Conservation (phyloP, 2,113 vertebrate species). For the Aramus guarauna region DNA sequence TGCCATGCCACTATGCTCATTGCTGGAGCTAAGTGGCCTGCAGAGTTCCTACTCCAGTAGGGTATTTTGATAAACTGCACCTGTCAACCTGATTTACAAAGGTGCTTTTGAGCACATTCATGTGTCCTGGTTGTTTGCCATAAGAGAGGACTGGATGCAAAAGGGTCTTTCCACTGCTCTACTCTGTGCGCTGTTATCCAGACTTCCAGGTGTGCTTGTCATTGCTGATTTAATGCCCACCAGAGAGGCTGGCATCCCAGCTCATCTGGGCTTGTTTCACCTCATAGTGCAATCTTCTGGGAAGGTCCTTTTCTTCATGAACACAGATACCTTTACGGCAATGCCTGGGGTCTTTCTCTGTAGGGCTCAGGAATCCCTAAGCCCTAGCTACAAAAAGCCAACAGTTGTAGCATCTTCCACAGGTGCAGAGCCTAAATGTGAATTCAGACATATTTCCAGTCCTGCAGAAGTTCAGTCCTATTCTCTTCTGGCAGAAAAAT, state of each 20-base stretch:
- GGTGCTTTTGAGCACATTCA: not conserved
- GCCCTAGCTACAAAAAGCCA: not conserved
- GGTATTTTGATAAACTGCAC: not conserved
- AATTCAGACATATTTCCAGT: not conserved
- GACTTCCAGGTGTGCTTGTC: not conserved
- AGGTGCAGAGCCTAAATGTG: not conserved
- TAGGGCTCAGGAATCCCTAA: not conserved
- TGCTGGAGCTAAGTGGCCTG: not conserved
- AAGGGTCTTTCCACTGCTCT: slow-evolving; percentile 9
- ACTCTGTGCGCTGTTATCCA: not conserved
- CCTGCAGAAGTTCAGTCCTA: not conserved
- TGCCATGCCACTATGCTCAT: not conserved
- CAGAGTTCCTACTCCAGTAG: not conserved
- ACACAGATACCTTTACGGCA: not conserved
- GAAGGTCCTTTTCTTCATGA: not conserved
- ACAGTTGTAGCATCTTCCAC: not conserved
- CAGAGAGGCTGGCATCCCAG: not conserved
- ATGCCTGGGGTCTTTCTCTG: not conserved
- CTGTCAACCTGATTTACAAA: slow-evolving; percentile 11
- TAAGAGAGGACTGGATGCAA: not conserved
- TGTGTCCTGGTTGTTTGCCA: not conserved
- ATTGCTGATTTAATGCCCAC: not conserved
- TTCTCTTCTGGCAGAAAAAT: not conserved
- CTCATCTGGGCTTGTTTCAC: not conserved
- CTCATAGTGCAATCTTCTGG: not conserved